A percentile compares a stretch with the other conserved stretches of the same genome.
Conservation (phyloP, 2,797 vertebrate species). For the Sebastes nivosus region DNA sequence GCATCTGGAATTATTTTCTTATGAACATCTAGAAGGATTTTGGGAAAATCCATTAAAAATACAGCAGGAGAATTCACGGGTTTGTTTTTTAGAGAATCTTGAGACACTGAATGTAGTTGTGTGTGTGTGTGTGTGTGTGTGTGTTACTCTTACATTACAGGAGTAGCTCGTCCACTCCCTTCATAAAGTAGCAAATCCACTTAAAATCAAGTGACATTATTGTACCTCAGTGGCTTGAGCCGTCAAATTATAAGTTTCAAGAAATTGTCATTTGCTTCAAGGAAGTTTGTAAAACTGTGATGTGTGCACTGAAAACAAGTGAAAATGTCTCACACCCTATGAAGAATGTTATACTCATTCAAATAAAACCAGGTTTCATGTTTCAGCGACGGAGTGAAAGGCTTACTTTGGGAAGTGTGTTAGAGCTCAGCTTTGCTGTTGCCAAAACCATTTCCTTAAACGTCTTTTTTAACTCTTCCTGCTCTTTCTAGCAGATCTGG, state of each 20-base stretch:
- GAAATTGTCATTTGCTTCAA: neutral
- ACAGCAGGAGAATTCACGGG: neutral
- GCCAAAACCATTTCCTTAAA: constrained; percentile 58
- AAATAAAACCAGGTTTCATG: constrained; percentile 23
- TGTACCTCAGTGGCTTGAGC: neutral
- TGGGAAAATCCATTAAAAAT: neutral
- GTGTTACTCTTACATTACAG: neutral
- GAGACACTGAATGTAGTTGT: neutral
- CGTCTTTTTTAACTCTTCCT: constrained; percentile 56
- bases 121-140: constrained; percentile 2
- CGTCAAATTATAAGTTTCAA: neutral
- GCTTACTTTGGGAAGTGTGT: constrained; percentile 4
- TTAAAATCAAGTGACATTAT: neutral
- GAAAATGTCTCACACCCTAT: constrained; percentile 6
- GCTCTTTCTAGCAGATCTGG: constrained; percentile 71
- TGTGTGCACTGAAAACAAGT: neutral
- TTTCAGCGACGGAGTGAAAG: neutral
- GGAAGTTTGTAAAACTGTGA: neutral
- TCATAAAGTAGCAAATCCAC: neutral
- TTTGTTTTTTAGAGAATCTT: neutral
- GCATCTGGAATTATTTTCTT: neutral
- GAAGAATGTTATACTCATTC: constrained; percentile 5
- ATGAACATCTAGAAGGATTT: neutral
- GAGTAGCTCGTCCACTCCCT: neutral
- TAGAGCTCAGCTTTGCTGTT: constrained; percentile 49